Evolutionary conservation across 2,113 vertebrate genomes (phyloP).

Genomic region (Spizaetus ornatus): DNA sequence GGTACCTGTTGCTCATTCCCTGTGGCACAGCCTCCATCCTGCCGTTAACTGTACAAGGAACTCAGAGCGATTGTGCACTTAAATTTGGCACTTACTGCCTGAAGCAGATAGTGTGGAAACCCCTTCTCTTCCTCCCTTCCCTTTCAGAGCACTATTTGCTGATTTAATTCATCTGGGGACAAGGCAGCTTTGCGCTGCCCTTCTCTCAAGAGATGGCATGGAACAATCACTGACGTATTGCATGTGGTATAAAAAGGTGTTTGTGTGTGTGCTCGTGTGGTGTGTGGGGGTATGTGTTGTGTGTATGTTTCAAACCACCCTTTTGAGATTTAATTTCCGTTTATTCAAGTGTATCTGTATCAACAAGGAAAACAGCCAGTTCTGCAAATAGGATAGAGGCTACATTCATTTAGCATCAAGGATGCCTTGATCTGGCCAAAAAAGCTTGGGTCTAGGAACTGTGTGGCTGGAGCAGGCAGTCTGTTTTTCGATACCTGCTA

Average conservation of each 20-base stretch:
- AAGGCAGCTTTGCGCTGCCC: neutral
- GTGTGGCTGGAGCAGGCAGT: neutral
- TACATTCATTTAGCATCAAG: neutral
- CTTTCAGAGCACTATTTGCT: neutral
- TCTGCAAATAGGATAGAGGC: neutral
- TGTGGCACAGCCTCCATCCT: neutral
- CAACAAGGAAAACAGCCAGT: neutral
- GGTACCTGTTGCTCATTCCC: neutral
- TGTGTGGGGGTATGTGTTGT: neutral
- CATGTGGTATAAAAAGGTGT: neutral
- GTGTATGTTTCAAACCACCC: neutral
- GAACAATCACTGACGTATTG: neutral
- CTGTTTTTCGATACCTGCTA: neutral
- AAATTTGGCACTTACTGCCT: neutral
- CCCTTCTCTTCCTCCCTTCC: neutral
- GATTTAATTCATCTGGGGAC: neutral
- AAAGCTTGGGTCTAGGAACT: neutral
- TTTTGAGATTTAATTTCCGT: neutral
- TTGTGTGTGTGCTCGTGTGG: neutral
- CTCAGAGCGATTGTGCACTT: neutral
- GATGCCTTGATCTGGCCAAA: neutral
- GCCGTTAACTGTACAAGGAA: neutral
- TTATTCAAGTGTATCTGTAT: neutral
- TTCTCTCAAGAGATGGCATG: neutral
- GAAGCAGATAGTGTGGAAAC: neutral